Evolutionary conservation across 2,797 vertebrate genomes (phyloP).

Genomic region (Nyctalus aviator): DNA sequence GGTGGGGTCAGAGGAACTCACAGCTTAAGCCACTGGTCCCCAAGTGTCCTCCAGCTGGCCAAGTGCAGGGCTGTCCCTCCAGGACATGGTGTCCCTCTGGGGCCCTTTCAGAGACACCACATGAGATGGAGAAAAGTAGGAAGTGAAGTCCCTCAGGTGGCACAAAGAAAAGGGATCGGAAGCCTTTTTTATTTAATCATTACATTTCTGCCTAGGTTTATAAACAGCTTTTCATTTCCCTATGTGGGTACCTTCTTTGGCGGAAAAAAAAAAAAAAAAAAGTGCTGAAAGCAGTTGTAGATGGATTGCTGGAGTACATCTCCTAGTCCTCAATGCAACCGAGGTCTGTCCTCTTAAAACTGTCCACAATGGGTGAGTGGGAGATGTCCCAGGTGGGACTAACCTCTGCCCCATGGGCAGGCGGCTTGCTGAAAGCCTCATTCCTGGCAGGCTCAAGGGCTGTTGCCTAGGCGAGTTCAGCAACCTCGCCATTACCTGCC

Average conservation of each 20-base stretch:
- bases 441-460: background rate
- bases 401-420: conserved; percentile 16
- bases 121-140: background rate
- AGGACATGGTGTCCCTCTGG: conserved; percentile 27
- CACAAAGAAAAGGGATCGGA: conserved; percentile 38
- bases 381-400: conserved; percentile 50
- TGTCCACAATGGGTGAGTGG: background rate
- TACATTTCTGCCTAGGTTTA: conserved; percentile 56
- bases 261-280: conserved; percentile 39
- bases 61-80: conserved; percentile 26
- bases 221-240: conserved; percentile 39
- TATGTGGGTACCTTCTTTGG: background rate
- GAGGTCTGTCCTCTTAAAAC: conserved; percentile 17
- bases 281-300: conserved; percentile 31
- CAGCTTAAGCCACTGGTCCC: conserved; percentile 42
- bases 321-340: conserved; percentile 17
- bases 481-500: background rate
- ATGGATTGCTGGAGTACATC: background rate
- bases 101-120: conserved; percentile 23
- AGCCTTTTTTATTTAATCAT: conserved; percentile 32
- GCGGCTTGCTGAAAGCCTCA: conserved; percentile 29
- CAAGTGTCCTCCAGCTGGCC: conserved; percentile 33
- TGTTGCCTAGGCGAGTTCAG: background rate
- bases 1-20: background rate
- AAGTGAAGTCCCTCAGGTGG: background rate